Percentiles rank a stretch among this genome's conserved stretches.
phyloP scores from a whole-genome alignment of 2,797 vertebrate species.

The Gephyroberyx darwinii region DNA sequence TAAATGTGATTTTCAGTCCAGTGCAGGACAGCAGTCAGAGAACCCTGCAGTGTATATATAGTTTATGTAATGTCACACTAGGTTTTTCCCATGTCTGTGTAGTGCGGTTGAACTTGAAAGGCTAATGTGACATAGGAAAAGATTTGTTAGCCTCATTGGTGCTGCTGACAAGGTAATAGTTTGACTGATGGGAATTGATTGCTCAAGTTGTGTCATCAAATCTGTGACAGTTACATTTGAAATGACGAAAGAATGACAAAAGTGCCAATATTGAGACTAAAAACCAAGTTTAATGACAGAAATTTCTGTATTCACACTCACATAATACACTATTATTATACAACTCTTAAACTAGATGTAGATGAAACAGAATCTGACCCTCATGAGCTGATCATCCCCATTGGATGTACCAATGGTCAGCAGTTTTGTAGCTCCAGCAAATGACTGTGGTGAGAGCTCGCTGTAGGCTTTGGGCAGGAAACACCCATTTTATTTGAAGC shows the following conservation, averaged over 20 bases:
- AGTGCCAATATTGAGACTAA: neutral
- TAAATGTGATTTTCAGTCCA: neutral
- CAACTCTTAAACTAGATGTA: too few species aligned
- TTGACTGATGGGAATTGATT: neutral
- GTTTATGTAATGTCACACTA: neutral
- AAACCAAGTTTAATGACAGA: neutral
- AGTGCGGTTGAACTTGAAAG: neutral
- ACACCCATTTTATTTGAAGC: neutral
- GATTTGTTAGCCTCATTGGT: too few species aligned
- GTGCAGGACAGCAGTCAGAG: too few species aligned
- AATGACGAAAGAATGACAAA: neutral
- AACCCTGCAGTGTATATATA: too few species aligned
- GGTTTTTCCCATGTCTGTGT: neutral
- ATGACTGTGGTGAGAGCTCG: neutral
- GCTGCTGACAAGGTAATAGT: too few species aligned
- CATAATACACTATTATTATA: too few species aligned
- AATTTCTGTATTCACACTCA: neutral
- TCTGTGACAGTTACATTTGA: neutral
- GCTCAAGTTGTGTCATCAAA: too few species aligned
- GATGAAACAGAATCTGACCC: neutral
- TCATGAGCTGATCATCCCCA: neutral
- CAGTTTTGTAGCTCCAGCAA: neutral
- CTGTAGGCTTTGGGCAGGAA: neutral
- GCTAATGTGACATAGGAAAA: neutral
- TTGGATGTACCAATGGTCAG: neutral